A percentile compares a stretch with the other conserved stretches of the same genome.
phyloP scores from a whole-genome alignment of 1,140 invertebrate species.

The Batillaria attramentaria region DNA sequence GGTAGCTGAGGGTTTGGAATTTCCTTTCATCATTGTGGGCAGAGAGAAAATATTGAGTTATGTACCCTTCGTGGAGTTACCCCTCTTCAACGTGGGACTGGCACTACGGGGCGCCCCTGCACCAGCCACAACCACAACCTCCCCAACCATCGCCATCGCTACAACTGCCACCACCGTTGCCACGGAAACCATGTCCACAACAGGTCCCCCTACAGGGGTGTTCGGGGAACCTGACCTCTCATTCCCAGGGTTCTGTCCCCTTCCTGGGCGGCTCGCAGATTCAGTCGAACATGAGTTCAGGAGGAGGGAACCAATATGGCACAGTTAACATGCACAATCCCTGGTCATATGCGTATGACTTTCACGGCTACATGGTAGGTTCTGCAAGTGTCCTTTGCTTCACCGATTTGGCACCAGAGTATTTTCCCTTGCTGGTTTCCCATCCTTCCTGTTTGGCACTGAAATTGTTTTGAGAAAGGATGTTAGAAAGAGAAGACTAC shows the following conservation, averaged over 20 bases:
- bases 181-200: conserved; percentile 18
- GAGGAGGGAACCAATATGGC: neutral
- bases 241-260: neutral
- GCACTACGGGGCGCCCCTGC: conserved; percentile 38
- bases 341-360: conserved; percentile 24
- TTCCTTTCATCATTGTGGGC: too few species aligned
- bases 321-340: neutral
- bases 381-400: too few species aligned
- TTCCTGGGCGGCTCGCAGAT: neutral
- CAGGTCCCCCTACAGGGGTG: neutral
- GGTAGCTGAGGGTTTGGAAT: too few species aligned
- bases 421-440: too few species aligned
- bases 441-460: too few species aligned
- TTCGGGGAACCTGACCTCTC: conserved; percentile 3
- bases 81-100: conserved; percentile 22
- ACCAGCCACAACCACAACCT: conserved; percentile 17
- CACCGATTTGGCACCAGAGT: too few species aligned
- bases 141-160: conserved; percentile 1
- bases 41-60: too few species aligned
- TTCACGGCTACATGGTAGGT: conserved; percentile 17
- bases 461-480: too few species aligned
- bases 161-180: conserved; percentile 11
- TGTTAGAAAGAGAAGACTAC: too few species aligned
- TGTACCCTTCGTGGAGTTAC: conserved; percentile 30
- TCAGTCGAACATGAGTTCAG: neutral